Percentiles rank a stretch among this genome's conserved stretches.
phyloP scores from a whole-genome alignment of 2,888 invertebrate genomes.

The Spisula solida region DNA sequence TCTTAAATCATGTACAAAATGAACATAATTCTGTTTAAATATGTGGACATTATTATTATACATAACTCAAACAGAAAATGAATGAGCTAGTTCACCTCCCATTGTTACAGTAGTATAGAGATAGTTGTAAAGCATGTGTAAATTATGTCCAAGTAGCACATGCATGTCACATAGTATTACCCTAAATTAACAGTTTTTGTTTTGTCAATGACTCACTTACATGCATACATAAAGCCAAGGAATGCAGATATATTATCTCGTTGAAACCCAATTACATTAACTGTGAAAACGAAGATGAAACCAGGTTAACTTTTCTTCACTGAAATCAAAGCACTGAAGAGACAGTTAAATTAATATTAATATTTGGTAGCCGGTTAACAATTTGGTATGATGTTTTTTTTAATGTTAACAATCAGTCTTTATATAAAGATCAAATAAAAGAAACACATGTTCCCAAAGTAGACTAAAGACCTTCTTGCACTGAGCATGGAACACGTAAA shows the following conservation, averaged over 20 bases:
- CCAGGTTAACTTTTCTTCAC: neutral
- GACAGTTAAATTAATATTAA: neutral
- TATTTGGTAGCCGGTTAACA: neutral
- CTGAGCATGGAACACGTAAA: neutral
- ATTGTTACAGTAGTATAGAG: neutral
- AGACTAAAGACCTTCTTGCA: neutral
- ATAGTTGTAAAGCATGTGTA: slow-evolving; percentile 2
- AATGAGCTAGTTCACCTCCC: slow-evolving; percentile 18
- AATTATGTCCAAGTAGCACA: slow-evolving; percentile 5
- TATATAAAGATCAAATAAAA: neutral
- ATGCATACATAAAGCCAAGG: slow-evolving; percentile 18
- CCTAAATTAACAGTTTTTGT: slow-evolving; percentile 15
- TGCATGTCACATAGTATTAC: slow-evolving; percentile 11
- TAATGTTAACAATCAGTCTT: neutral
- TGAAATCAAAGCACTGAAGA: neutral
- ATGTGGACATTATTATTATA: neutral
- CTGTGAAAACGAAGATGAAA: slow-evolving; percentile 8
- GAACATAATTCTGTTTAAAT: neutral
- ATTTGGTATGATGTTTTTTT: neutral
- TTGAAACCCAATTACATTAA: slow-evolving; percentile 10
- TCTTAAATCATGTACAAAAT: neutral
- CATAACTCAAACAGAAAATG: neutral
- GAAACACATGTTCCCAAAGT: too few species aligned
- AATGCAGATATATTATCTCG: slow-evolving; percentile 12
- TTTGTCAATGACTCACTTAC: slow-evolving; percentile 15